Evolutionary conservation across 2,888 invertebrate genomes (phyloP), one percentile per base, ranked within the genome.

Genomic region (Heliothis peltigera): DNA sequence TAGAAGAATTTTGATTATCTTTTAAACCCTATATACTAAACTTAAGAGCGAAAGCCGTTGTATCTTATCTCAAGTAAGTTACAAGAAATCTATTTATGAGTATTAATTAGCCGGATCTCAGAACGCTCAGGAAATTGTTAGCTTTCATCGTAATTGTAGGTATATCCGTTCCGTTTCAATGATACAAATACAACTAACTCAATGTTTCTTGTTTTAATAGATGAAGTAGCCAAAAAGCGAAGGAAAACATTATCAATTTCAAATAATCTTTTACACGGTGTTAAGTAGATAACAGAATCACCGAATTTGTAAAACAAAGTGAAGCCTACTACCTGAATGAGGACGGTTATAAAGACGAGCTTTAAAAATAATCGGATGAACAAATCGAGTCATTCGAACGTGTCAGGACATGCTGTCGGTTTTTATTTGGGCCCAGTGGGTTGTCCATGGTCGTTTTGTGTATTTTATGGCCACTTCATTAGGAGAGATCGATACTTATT

Each of bases 381-480:
- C 91, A 92, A 90, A 93, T 92, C 92, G 89, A 87, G 86, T 84
- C 90, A 89, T 89, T 91, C 86, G 83, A 87, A 94, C 93, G 91
- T 93, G 94, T 94, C 89, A 84, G 87, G 90, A 94, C 94, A 93
- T 86, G 93, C 85, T 89, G 88, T 88, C 84, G 81, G 81, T 86
- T 90, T 92, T 92, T 93, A 88, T 89, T 87, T 87, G 88, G 85
- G 75, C 89, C 79, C 91, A 86, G 91, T 90, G 89, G 92, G 92
- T 88, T 88, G 89, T 89, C 91, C 84, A 84, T 87, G 81, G 87
- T 88, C 87, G 90, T 92, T 92, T 93, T 92, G 89, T 93, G 81
- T 88, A 84, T 92, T 92, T 93, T 92, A 93, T 89, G 88, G 89
- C 84, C 90, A 90, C 89, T 92, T 93, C 90, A 92, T 92, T 92